phyloP scores from a whole-genome alignment of 2,797 vertebrate genomes.

The Nannoperca obscura region DNA sequence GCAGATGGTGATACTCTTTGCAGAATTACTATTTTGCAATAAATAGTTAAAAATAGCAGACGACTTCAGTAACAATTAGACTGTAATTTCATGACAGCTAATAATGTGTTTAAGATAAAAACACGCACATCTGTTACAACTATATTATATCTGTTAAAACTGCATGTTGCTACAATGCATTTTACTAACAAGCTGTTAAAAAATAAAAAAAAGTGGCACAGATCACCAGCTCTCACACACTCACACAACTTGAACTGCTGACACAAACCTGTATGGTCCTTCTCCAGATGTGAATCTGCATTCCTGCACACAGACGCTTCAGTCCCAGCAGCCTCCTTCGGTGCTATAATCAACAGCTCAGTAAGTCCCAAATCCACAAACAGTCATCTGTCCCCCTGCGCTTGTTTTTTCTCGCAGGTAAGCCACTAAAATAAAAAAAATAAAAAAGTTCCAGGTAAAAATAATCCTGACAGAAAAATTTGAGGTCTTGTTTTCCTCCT shows the following conservation, averaged over 20 bases:
- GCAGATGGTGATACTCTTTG: neutral
- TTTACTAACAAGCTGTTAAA: neutral
- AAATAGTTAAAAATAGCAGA: neutral
- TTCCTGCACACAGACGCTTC: conserved; percentile 29
- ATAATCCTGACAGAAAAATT: conserved; percentile 25
- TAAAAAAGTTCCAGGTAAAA: conserved; percentile 32
- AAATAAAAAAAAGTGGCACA: neutral
- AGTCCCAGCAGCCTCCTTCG: conserved; percentile 7
- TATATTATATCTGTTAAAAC: neutral
- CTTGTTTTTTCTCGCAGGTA: conserved; percentile 20
- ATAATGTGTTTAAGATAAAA: neutral
- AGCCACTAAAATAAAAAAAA: neutral
- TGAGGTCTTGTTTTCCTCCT: neutral
- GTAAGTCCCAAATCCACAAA: conserved; percentile 39
- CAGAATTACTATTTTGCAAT: neutral
- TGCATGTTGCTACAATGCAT: neutral
- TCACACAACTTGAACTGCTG: neutral
- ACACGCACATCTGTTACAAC: neutral
- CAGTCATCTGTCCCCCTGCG: conserved; percentile 25
- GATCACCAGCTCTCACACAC: neutral
- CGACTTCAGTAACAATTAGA: neutral
- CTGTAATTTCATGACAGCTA: neutral
- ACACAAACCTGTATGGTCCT: conserved; percentile 64
- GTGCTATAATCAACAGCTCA: conserved; percentile 27
- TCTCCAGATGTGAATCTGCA: conserved; percentile 45